Base-by-base conservation (phyloP, 1,140 invertebrate species). In the Spodoptera litura region DNA sequence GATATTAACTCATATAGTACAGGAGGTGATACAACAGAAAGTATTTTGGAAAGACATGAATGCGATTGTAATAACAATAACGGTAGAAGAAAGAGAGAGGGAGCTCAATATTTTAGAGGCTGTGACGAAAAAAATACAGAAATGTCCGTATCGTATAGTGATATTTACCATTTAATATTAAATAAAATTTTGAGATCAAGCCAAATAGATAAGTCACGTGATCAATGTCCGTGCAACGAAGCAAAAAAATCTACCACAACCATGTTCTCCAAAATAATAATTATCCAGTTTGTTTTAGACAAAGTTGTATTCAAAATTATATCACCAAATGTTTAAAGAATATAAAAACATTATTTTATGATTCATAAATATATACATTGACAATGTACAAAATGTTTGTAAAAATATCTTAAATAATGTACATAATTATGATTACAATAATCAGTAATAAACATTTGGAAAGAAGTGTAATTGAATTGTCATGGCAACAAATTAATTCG, bases 151-250 rank as follows among this genome's bases (percentile, higher is more conserved):
- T 88, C 87, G 6, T 91, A 90, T 55, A 83, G 83, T 3, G 86
- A 91, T 72, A 79, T 91, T 31, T 93, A 88, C 80, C 90, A 91
- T 83, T 78, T 83, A 27, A 82, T 91, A 55, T 68, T 91, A 27
- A 75, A 80, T 15, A 91, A 88, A 85, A 85, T 89, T 44, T 80
- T 84, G 52, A 73, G 74, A 38, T 79, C 66, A 77, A 83, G 78
- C 31, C 76, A 78, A 51, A 83, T 78, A 52, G 80, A 73, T 76
- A 66, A 53, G 56, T 78, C 77, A 25, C 53, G 71, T 31, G 75
- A 53, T 12, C 79, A 83, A 78, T 91, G 89, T 79, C 68, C 78
- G 8, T 90, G 86, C 78, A 90, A 85, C 74, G 59, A 55, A 70
- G 59, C 74, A 44, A 20, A 6, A 15, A 64, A 9, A 4, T 10